Conservation (phyloP, 2,797 vertebrate genomes). For the Tarsius wallacei region DNA sequence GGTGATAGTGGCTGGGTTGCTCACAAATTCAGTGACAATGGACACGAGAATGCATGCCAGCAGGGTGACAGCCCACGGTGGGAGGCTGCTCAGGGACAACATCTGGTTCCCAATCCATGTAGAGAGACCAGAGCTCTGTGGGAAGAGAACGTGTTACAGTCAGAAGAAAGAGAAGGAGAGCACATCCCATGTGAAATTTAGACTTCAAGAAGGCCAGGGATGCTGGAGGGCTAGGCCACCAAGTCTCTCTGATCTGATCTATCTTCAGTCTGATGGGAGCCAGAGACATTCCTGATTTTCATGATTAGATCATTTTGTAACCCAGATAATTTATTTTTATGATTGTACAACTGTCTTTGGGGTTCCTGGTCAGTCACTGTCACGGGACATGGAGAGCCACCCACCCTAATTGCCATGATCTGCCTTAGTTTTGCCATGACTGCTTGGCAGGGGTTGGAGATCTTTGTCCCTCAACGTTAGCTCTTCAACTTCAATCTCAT, state of each 20-base stretch:
- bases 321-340: background rate
- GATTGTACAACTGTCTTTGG: background rate
- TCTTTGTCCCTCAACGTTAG: background rate
- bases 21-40: constrained; percentile 97
- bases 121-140: constrained; percentile 97
- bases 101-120: constrained; percentile 98
- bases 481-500: background rate
- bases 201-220: background rate
- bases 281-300: background rate
- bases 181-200: background rate
- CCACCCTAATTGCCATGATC: too few species aligned
- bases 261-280: background rate
- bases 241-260: background rate
- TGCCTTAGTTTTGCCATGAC: background rate
- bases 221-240: background rate
- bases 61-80: constrained; percentile 97
- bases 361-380: background rate
- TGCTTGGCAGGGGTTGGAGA: background rate
- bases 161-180: background rate
- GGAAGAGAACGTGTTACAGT: background rate
- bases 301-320: background rate
- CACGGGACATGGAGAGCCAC: background rate
- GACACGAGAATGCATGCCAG: constrained; percentile 98
- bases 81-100: constrained; percentile 97
- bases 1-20: constrained; percentile 98